Percentiles rank a stretch among this genome's conserved stretches.
Evolutionary conservation across 2,888 invertebrate species (phyloP).

Genomic region (Syrista parreyssii): DNA sequence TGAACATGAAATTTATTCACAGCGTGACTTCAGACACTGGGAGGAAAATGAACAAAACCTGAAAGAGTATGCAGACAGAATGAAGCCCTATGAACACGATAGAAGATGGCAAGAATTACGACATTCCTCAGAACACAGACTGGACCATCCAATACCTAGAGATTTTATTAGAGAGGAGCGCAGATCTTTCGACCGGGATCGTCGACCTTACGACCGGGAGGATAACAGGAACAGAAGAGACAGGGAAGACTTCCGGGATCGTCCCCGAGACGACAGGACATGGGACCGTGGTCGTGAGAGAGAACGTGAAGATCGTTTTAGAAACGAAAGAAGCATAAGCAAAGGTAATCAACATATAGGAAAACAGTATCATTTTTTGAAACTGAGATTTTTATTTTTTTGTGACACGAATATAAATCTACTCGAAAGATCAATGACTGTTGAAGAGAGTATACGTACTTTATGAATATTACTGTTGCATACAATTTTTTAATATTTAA

Average conservation of each 20-base stretch:
- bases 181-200: slow-evolving; percentile 33
- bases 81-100: slow-evolving; percentile 40
- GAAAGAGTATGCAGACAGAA: slow-evolving; percentile 54
- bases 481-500: not conserved
- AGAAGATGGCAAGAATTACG: slow-evolving; percentile 9
- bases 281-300: slow-evolving; percentile 30
- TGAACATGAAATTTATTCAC: slow-evolving; percentile 44
- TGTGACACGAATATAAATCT: not conserved
- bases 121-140: not conserved
- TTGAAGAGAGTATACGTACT: not conserved
- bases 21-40: slow-evolving; percentile 57
- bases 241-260: slow-evolving; percentile 35
- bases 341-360: slow-evolving; percentile 36
- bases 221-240: slow-evolving; percentile 36
- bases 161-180: slow-evolving; percentile 23
- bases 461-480: not conserved
- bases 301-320: slow-evolving; percentile 34
- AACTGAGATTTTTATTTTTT: slow-evolving; percentile 4
- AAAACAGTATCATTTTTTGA: not conserved
- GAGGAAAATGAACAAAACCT: slow-evolving; percentile 59
- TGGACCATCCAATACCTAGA: not conserved
- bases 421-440: not conserved
- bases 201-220: slow-evolving; percentile 8
- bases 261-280: slow-evolving; percentile 41
- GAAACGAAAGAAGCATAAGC: slow-evolving; percentile 33